Base-by-base conservation (phyloP, 2,888 invertebrate genomes). In the Yponomeuta sedellus region DNA sequence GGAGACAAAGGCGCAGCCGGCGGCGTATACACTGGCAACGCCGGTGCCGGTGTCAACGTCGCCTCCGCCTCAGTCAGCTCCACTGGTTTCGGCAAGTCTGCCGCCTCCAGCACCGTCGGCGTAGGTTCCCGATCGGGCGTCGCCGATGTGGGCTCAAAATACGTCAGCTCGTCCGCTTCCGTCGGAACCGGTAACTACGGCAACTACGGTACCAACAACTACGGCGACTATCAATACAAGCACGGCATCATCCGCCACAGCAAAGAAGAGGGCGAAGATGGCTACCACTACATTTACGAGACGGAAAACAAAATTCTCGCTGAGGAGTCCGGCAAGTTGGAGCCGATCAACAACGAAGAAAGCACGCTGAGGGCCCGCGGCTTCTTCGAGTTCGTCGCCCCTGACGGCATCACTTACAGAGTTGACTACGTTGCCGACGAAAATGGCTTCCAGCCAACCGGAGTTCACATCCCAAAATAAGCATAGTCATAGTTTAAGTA, bases 241-340 rank as follows among this genome's bases (percentile, higher is more conserved):
- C 85, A 79, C 70, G 86, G 88, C 40, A 86, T 90, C 73, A 84
- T 91, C 70, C 88, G 90, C 52, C 84, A 86, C 72, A 89, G 90
- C 59, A 77, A 73, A 16, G 85, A 90, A 0, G 70, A 85, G 11
- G 40, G 66, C 0, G 77, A 83, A 22, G 89, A 90, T 1, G 88
- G 90, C 28, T 91, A 91, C 77, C 90, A 88, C 73, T 91, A 87
- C 74, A 77, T 88, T 19, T 91, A 89, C 68, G 89, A 91, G 73
- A 91, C 91, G n/a, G 87, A 89, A 69, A 91, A 91, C 79, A 90
- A 84, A 68, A 91, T 91, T 69, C 82, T 86, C 19, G 88, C 88
- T 10, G 91, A 90, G 69, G 91, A 91, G 74, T 77, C 82, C 25
- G 91, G 91, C 44, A 79, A 80, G 57, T 63, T 91, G 1, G 89